Conservation (phyloP, 2,888 invertebrate genomes). For the Callyntrura sp. region DNA sequence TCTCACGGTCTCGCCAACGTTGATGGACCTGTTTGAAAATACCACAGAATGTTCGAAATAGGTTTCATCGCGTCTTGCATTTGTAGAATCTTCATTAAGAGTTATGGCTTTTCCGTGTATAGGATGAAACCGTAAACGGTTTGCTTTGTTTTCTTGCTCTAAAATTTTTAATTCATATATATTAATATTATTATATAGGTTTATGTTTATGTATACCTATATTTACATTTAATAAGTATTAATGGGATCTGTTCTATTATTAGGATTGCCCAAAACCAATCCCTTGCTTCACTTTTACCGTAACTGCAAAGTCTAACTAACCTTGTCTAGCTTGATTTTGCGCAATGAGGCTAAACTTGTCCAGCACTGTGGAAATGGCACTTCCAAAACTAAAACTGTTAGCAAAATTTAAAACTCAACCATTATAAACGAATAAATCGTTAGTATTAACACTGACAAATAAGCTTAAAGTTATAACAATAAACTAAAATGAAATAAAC, state of each 20-base stretch:
- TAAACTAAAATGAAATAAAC: too few relatives aligned
- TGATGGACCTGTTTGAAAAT: slow-evolving; percentile 75
- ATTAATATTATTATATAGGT: background rate
- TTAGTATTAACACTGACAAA: too few relatives aligned
- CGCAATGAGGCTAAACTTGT: background rate
- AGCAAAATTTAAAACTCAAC: too few relatives aligned
- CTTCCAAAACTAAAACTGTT: slow-evolving; percentile 32
- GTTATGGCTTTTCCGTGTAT: slow-evolving; percentile 73
- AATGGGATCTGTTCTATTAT: too few relatives aligned
- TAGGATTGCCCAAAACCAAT: too few relatives aligned
- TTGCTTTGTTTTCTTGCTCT: background rate
- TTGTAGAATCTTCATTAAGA: slow-evolving; percentile 23
- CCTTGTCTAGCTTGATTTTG: background rate
- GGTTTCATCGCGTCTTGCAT: slow-evolving; percentile 55
- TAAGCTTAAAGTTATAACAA: too few relatives aligned
- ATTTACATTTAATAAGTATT: background rate
- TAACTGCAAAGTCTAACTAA: background rate
- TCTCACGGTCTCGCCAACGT: slow-evolving; percentile 75
- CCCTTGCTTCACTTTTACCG: too few relatives aligned
- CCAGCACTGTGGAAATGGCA: slow-evolving; percentile 30
- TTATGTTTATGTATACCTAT: background rate
- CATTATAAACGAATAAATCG: too few relatives aligned
- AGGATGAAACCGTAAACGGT: slow-evolving; percentile 59
- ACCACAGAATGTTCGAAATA: slow-evolving; percentile 75
- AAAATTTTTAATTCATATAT: background rate